Evolutionary conservation across 2,113 vertebrate genomes (phyloP).

Genomic region (Cyanoramphus novaezelandiae): DNA sequence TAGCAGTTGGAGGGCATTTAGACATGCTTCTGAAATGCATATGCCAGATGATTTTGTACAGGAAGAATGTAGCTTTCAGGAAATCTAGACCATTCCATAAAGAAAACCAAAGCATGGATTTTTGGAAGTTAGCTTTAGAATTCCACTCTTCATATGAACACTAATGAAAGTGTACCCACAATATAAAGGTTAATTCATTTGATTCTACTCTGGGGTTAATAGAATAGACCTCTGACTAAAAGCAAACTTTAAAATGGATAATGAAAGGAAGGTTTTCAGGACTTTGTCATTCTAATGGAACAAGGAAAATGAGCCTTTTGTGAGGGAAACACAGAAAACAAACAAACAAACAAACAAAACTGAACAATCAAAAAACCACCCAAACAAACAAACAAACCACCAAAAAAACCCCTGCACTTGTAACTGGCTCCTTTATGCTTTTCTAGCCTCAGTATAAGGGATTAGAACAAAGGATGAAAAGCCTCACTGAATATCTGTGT

Average conservation of each 20-base stretch:
- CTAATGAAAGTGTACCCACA: not conserved
- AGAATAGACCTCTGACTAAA: not conserved
- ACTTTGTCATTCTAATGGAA: not conserved
- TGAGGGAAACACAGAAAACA: not conserved
- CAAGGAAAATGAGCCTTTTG: not conserved
- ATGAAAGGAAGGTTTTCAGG: not conserved
- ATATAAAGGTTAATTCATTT: not conserved
- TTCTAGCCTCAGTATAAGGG: not conserved
- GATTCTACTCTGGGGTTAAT: not conserved
- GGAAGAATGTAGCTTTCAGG: not conserved
- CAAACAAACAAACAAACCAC: not conserved
- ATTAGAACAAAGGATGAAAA: not conserved
- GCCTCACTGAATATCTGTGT: not conserved
- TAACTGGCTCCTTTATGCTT: not conserved
- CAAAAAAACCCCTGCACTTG: not conserved
- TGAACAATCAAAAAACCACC: rapidly evolving
- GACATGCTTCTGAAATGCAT: not conserved
- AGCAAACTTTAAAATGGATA: not conserved
- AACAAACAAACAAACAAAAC: not conserved
- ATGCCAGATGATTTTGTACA: not conserved
- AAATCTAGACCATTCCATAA: not conserved
- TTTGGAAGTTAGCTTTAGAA: not conserved
- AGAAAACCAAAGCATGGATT: not conserved
- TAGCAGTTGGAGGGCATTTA: not conserved
- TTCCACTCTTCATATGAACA: not conserved